Evolutionary conservation across 2,888 invertebrate genomes (phyloP).

Genomic region (Troilus luridus): DNA sequence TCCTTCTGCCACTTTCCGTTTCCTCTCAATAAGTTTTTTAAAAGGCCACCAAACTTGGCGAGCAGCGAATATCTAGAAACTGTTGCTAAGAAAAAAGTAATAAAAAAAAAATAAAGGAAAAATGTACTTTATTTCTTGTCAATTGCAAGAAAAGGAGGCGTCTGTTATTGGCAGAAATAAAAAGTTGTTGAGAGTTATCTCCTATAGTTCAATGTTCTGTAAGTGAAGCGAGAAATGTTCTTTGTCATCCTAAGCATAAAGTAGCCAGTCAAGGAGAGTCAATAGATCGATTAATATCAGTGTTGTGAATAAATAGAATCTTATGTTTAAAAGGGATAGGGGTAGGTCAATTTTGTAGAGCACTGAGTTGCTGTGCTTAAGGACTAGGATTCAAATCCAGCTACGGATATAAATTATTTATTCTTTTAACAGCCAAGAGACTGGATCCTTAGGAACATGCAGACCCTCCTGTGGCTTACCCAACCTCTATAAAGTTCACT

Average conservation of each 20-base stretch:
- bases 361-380: no score
- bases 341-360: no score
- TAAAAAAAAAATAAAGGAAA: constrained; percentile 38
- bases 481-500: no score
- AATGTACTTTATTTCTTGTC: constrained; percentile 47
- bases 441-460: no score
- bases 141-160: neutral
- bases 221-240: neutral
- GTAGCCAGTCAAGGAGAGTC: neutral
- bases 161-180: constrained; percentile 33
- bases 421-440: no score
- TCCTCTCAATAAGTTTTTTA: constrained; percentile 47
- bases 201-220: neutral
- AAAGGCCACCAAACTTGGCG: constrained; percentile 29
- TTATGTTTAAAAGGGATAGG: no score
- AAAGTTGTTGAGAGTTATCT: neutral
- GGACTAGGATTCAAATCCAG: no score
- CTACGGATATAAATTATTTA: no score
- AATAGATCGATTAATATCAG: neutral
- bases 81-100: constrained; percentile 16
- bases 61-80: constrained; percentile 44
- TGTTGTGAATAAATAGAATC: neutral
- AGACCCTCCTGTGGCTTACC: no score
- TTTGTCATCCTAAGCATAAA: neutral
- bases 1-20: constrained; percentile 35